Evolutionary conservation across 2,113 vertebrate genomes (phyloP), one percentile per base, ranked within the genome.

Genomic region (Pampusana beccarii): DNA sequence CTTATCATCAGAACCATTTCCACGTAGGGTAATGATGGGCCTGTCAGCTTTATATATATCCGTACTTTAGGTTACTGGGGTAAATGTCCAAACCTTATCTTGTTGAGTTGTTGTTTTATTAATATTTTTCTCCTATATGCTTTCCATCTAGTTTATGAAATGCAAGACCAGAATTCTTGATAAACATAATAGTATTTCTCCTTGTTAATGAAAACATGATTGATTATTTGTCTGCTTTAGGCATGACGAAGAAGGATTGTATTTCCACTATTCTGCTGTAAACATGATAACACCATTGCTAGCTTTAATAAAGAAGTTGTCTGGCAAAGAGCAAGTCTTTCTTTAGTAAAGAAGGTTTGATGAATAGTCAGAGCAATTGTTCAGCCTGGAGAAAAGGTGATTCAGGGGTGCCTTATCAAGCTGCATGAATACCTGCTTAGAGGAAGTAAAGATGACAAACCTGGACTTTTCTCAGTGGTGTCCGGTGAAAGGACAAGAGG

Each of bases 1-100:
- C 90, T 94, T 89, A 97, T 94, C 73, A 80, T 92, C 73, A 85
- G 66, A 94, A 90, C 36, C 58, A 89, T 25, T 71, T 69, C 24
- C 21, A 75, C 90, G 46, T 50, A 42, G 89, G 64, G 74, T 80
- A 54, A 13, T 61, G 56, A 44, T 69, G 67, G 61, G 69, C 58
- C 61, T 80, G 29, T 71, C 66, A 80, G 61, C 65, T 86, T 86
- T 90, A 34, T 73, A 71, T 67, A n/a, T 69, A 92, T 38, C 60
- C 6, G 8, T 38, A 26, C 18, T 94, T 69, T 72, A 26, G 40
- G 26, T 64, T 82, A 60, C 28, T 58, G 51, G 31, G 24, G 9
- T 87, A 74, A 79, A 79, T 0, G 2, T 42, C 31, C 16, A 78
- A 58, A 3, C 14, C 11, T 62, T 61, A 42, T 23, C 24, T 66